phyloP scores from a whole-genome alignment of 1,140 invertebrate species.

The Drosophila azteca region DNA sequence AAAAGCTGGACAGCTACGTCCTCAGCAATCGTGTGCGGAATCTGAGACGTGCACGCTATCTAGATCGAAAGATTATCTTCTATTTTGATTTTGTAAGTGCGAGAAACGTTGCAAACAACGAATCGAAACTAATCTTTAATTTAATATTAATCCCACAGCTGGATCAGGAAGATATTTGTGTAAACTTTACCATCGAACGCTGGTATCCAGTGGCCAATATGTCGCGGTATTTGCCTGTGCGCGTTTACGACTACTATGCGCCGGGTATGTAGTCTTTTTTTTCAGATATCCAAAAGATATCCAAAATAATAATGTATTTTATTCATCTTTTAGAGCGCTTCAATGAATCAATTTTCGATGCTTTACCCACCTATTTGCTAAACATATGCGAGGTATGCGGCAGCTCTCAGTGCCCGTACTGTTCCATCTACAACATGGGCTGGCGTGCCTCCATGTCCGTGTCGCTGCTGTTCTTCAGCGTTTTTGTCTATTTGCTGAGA shows the following conservation, averaged over 20 bases:
- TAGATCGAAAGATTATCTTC: slow-evolving; percentile 92
- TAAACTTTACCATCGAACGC: slow-evolving; percentile 95
- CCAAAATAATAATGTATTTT: not conserved
- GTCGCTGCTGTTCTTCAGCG: slow-evolving; percentile 76
- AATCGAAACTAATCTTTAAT: not conserved
- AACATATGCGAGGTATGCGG: slow-evolving; percentile 99
- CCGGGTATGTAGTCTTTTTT: slow-evolving; percentile 88
- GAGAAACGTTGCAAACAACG: not conserved
- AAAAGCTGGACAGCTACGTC: slow-evolving; percentile 93
- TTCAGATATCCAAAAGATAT: slow-evolving; percentile 7
- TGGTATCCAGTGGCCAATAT: slow-evolving; percentile 99
- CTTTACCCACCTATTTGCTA: slow-evolving; percentile 93
- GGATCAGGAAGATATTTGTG: slow-evolving; percentile 92
- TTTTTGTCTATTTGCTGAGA: slow-evolving; percentile 76
- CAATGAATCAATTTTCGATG: slow-evolving; percentile 96
- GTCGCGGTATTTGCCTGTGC: slow-evolving; percentile 94
- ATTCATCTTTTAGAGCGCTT: slow-evolving; percentile 91
- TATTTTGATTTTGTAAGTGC: slow-evolving; percentile 96
- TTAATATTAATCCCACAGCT: slow-evolving; percentile 85
- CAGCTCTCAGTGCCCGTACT: slow-evolving; percentile 98
- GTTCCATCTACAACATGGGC: slow-evolving; percentile 93
- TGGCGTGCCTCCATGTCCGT: slow-evolving; percentile 75
- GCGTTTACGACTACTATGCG: slow-evolving; percentile 98
- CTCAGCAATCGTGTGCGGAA: slow-evolving; percentile 89
- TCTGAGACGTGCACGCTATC: slow-evolving; percentile 92